Conservation (phyloP, 2,113 vertebrate species). For the Podarcis cretensis region DNA sequence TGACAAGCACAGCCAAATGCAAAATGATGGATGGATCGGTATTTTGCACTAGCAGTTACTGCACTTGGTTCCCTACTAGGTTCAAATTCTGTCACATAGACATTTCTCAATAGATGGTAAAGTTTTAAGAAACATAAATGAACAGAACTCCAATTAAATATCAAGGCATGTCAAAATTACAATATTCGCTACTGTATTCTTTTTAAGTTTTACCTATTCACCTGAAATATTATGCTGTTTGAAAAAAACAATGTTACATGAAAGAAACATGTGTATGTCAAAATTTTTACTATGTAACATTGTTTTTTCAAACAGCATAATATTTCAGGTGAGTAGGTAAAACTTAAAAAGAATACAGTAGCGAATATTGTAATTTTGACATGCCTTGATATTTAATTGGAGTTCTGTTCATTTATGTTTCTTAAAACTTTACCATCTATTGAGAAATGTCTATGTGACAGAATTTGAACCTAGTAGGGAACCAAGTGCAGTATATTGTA, state of each 20-base stretch:
- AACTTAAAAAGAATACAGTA: no score
- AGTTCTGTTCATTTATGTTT: no score
- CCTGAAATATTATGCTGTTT: neutral
- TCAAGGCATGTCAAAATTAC: neutral
- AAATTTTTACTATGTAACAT: neutral
- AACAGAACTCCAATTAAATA: neutral
- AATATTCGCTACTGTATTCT: neutral
- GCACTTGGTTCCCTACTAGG: neutral
- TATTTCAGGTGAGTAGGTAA: no score
- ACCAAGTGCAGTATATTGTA: neutral
- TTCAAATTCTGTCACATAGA: neutral
- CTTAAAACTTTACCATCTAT: no score
- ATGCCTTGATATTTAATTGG: no score
- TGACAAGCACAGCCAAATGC: slow-evolving; percentile 1
- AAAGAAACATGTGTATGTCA: neutral
- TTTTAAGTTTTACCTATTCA: neutral
- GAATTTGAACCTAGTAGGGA: no score
- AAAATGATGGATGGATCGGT: neutral
- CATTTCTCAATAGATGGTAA: neutral
- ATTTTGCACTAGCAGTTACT: neutral
- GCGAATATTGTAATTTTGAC: no score
- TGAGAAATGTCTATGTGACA: no score
- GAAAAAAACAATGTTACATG: neutral
- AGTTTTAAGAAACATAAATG: neutral
- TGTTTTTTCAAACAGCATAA: no score